Evolutionary conservation across 2,113 vertebrate genomes (phyloP), one percentile per base, ranked within the genome.

Genomic region (Anthoscopus minutus): DNA sequence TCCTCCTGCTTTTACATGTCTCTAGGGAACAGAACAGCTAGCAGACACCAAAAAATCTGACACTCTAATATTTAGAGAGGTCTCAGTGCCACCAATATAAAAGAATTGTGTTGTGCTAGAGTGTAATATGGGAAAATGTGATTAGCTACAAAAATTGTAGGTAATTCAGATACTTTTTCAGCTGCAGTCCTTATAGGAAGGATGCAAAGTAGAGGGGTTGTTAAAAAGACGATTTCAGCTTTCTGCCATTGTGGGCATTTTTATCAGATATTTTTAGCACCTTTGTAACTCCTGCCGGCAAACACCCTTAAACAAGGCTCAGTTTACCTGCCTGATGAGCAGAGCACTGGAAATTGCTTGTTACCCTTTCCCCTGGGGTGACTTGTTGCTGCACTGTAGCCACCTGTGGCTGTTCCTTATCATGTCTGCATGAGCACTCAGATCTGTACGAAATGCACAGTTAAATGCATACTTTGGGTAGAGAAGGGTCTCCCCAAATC

Each of bases 381-480:
- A 7, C 38, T 62, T 35, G 44, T 40, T 82, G 64, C 83, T 58
- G 21, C 54, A 20, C 15, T n/a, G n/a, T n/a, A 40, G 50, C 6
- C 38, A 56, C 28, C 44, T 53, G 40, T 23, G 65, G n/a, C 28
- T 77, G 24, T 10, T 80, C 40, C 57, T 88, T 61, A 37, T 38
- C 27, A 1, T 0, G 0, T 18, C 77, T 37, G 8, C 6, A 0
- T 10, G 27, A 74, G 17, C 19, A 10, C 35, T 33, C 19, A 7
- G 25, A 15, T 18, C 6, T 86, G 23, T 64, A 51, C 47, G 31
- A 89, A 86, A 44, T 33, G 31, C 14, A 13, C 37, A 25, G 24
- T n/a, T 38, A 62, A 80, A 73, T 10, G n/a, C 44, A 20, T 4
- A n/a, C 9, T 31, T 64, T 10, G 19, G 38, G 21, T 19, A 35